phyloP scores from a whole-genome alignment of 2,113 vertebrate species.

The Mobula hypostoma region DNA sequence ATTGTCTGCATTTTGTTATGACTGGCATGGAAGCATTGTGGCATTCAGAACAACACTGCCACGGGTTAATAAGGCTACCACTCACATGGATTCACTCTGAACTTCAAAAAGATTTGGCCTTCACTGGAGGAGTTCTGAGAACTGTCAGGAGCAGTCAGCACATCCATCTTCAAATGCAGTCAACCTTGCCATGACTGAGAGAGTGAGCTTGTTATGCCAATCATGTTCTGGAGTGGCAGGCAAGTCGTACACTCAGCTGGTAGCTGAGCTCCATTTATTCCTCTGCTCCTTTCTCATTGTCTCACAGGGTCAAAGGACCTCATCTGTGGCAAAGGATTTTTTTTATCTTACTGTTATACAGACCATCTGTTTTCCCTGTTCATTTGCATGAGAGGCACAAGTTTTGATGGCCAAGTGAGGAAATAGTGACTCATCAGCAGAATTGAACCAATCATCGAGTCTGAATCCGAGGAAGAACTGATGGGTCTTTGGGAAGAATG shows the following conservation, averaged over 20 bases:
- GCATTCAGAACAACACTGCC: background rate
- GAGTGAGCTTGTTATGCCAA: constrained; percentile 12
- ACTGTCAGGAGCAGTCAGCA: background rate
- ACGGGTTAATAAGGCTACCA: background rate
- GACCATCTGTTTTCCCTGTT: constrained; percentile 24
- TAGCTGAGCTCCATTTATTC: background rate
- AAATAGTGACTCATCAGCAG: background rate
- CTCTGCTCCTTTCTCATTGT: background rate
- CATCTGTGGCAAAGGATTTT: constrained; percentile 23
- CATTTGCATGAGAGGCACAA: constrained; percentile 14
- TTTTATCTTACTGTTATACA: background rate
- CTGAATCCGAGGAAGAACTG: background rate
- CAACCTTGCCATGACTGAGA: background rate
- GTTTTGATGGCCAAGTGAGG: background rate
- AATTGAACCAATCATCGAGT: background rate
- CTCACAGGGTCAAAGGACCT: background rate
- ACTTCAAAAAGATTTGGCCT: constrained; percentile 18
- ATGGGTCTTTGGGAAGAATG: no score
- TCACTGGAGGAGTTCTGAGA: background rate
- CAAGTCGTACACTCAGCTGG: accelerated
- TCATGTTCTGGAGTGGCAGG: constrained; percentile 35
- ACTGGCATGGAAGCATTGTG: background rate
- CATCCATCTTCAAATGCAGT: background rate
- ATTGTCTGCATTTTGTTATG: background rate
- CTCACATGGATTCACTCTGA: background rate